Evolutionary conservation across 1,140 invertebrate species (phyloP), one percentile per base, ranked within the genome.

Genomic region (Galleria mellonella): DNA sequence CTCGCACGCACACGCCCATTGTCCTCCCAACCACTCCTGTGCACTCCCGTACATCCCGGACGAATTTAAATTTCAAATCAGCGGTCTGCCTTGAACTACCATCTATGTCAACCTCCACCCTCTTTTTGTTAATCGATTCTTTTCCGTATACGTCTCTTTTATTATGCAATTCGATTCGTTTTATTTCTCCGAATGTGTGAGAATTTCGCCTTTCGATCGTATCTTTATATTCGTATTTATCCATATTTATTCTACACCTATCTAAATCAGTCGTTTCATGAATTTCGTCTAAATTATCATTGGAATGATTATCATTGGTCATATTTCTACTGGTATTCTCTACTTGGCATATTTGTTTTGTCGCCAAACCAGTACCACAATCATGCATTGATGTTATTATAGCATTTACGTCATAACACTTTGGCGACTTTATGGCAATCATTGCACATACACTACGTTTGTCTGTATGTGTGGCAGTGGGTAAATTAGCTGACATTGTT

Each of bases 11-110:
- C 62, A 62, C 52, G 43, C 62, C 63, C 67, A 75, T 78, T 83
- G 73, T 79, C 64, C 67, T 77, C 49, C 67, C 55, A 55, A 63
- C 51, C 35, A 59, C 46, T 57, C 62, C 57, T 56, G 55, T 67
- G 51, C 58, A 56, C 64, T 62, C 60, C 55, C 50, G 62, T 46
- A 49, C 51, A 63, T 62, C 48, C 48, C 56, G 56, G 39, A 45
- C 51, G 55, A 52, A 72, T 79, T 78, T 77, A 55, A 71, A 76
- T 78, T 83, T 78, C 56, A 76, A 79, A 79, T 69, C 51, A 55
- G 60, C 68, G 65, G 69, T 55, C 40, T 50, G 62, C 61, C 62
- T 73, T 72, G 55, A 46, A 55, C 62, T 57, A 52, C 67, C 73
- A 66, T 77, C 66, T 69, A 64, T 55, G 63, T 59, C 63, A 51